phyloP scores from a whole-genome alignment of 2,113 vertebrate species.

The Paracanthobrama guichenoti region DNA sequence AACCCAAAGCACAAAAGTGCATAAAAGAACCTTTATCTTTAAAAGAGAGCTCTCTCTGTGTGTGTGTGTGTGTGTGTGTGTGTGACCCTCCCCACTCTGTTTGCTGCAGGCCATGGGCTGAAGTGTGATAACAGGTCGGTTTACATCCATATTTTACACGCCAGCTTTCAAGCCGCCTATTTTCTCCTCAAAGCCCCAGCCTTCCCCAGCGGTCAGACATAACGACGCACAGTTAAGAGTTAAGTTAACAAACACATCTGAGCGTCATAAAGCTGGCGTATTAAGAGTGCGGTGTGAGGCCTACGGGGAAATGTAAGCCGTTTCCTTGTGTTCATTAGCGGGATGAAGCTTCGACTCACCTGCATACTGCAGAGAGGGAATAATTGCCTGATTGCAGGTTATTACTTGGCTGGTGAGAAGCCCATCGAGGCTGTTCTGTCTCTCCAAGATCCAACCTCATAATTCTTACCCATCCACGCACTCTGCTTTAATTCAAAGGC shows the following conservation, averaged over 20 bases:
- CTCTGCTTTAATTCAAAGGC: constrained; percentile 31
- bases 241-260: constrained; percentile 51
- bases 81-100: not conserved
- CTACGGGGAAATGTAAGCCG: constrained; percentile 47
- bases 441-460: constrained; percentile 41
- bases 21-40: not conserved
- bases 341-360: constrained; percentile 51
- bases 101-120: not conserved
- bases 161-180: constrained; percentile 15
- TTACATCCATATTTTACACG: constrained; percentile 29
- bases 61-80: not conserved
- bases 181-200: constrained; percentile 11
- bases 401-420: constrained; percentile 59
- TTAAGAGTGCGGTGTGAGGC: constrained; percentile 12
- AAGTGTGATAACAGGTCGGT: constrained; percentile 4
- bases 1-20: not conserved
- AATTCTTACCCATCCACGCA: constrained; percentile 41
- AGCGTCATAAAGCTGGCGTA: constrained; percentile 28
- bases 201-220: constrained; percentile 21
- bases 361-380: constrained; percentile 50
- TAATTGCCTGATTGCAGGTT: constrained; percentile 61
- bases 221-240: constrained; percentile 30
- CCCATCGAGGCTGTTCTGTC: constrained; percentile 50
- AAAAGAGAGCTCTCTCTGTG: not conserved
- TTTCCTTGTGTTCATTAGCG: constrained; percentile 48